Evolutionary conservation across 2,888 invertebrate species (phyloP).

Genomic region (Lathronympha strigana): DNA sequence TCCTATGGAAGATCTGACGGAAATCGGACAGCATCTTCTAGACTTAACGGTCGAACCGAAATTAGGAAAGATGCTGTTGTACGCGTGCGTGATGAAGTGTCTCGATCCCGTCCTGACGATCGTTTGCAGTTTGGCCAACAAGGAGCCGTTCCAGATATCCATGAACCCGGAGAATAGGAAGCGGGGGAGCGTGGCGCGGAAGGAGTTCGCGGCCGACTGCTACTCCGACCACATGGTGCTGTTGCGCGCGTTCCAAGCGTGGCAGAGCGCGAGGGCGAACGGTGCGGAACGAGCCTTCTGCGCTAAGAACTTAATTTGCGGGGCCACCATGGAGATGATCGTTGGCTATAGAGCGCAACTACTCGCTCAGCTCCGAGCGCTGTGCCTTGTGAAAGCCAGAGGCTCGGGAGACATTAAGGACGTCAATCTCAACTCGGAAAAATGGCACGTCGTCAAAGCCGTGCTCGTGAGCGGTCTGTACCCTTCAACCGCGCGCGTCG

Average conservation of each 20-base stretch:
- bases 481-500: slow-evolving; percentile 92
- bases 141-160: slow-evolving; percentile 92
- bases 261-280: slow-evolving; percentile 85
- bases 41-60: slow-evolving; percentile 96
- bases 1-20: slow-evolving; percentile 93
- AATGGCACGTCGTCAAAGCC: slow-evolving; percentile 96
- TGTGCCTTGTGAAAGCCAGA: slow-evolving; percentile 88
- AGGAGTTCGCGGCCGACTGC: slow-evolving; percentile 89
- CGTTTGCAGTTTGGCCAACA: slow-evolving; percentile 91
- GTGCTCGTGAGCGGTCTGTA: slow-evolving; percentile 95
- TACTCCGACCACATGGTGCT: slow-evolving; percentile 96
- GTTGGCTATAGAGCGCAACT: slow-evolving; percentile 93
- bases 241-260: slow-evolving; percentile 90
- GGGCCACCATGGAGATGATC: slow-evolving; percentile 95
- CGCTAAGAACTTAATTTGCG: slow-evolving; percentile 89
- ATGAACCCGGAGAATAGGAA: slow-evolving; percentile 87
- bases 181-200: slow-evolving; percentile 85
- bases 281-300: slow-evolving; percentile 89
- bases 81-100: slow-evolving; percentile 95
- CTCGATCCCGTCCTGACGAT: slow-evolving; percentile 96
- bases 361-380: slow-evolving; percentile 90
- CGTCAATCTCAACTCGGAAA: slow-evolving; percentile 92
- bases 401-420: slow-evolving; percentile 88
- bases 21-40: slow-evolving; percentile 94
- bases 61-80: slow-evolving; percentile 95